Evolutionary conservation across 1,140 invertebrate genomes (phyloP), one percentile per base, ranked within the genome.

Genomic region (Arion vulgaris): DNA sequence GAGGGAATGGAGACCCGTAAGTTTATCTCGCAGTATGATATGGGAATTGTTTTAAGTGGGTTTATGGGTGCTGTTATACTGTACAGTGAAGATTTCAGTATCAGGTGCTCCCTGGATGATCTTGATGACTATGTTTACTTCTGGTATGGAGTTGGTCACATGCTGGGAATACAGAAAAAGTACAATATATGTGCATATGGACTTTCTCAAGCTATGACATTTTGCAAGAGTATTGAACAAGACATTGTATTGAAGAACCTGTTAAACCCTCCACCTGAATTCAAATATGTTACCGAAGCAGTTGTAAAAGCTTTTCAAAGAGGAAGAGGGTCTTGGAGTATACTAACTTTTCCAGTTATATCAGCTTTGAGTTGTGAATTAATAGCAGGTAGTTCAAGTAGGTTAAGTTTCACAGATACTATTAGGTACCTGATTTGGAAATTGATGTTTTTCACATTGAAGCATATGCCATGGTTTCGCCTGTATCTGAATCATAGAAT

Each of bases 161-260:
- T 96, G 87, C 93, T 97, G 72, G 97, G 97, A 1, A 94, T 97
- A n/a, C 94, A 96, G 84, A 96, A 97, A 86, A 94, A 94, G 94
- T 94, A 92, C 83, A 95, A 95, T 85, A 92, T 95, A 38, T 95
- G 94, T 85, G 86, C 89, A 0, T 93, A 93, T 0, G 91, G 86
- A 53, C 84, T 94, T 45, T 86, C 91, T 36, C 92, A 93, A 41
- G 88, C 94, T 4, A 85, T 86, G 71, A 73, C 88, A 53, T 85
- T 94, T 13, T 90, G 90, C n/a, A 85, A 85, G 69, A 82, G 83
- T 49, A 86, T 88, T 34, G 84, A 88, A 74, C 32, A 71, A 13
- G 72, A 85, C 26, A 38, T 86, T 68, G 11, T 86, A 11, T 32
- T 82, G 28, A 84, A 81, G 34, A 38, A 72, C 45, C 38, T 88